A percentile compares a stretch with the other conserved stretches of the same genome.
phyloP scores from a whole-genome alignment of 2,888 invertebrate species.

The Drosophila kuntzei region DNA sequence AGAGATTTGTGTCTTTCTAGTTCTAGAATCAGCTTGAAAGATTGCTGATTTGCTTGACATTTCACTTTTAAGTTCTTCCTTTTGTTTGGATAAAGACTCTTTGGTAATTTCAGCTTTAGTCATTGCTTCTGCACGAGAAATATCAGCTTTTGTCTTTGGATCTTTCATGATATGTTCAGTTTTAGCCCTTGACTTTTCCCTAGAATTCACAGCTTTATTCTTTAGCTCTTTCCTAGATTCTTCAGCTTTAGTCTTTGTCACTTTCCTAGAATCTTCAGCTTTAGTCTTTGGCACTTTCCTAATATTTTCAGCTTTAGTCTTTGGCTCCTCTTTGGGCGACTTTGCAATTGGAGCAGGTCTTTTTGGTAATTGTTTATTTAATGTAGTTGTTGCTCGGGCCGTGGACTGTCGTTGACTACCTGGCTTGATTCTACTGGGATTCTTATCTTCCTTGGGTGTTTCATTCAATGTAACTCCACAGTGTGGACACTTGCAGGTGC shows the following conservation, averaged over 20 bases:
- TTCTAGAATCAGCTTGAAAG: background rate
- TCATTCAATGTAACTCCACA: background rate
- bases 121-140: background rate
- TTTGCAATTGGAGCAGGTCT: background rate
- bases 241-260: background rate
- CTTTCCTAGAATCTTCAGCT: background rate
- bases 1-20: background rate
- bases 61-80: background rate
- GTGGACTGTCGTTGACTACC: background rate
- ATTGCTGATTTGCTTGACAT: background rate
- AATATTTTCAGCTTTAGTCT: background rate
- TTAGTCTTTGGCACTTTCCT: background rate
- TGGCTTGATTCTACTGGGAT: background rate
- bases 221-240: background rate
- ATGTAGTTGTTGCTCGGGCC: too few relatives aligned
- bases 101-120: too few relatives aligned
- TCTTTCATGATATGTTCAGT: background rate
- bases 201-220: background rate
- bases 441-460: background rate
- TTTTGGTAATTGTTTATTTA: background rate
- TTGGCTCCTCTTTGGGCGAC: background rate
- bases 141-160: background rate
- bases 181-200: background rate
- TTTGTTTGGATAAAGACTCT: background rate
- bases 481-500: slow-evolving; percentile 2